Conservation (phyloP, 1,140 invertebrate genomes). For the Drosophila subobscura region DNA sequence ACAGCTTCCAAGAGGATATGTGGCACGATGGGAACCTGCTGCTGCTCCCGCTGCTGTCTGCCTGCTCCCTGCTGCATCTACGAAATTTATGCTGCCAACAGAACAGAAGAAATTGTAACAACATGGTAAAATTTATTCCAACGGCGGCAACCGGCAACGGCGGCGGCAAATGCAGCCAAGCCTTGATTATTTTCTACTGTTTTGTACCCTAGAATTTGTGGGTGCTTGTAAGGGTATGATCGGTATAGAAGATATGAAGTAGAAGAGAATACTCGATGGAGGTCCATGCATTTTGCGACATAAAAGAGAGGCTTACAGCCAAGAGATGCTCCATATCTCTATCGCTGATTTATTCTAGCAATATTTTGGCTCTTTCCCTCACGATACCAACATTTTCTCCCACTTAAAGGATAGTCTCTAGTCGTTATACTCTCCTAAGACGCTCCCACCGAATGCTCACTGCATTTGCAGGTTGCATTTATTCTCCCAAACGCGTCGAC, state of each 20-base stretch:
- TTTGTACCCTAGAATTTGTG: conserved; percentile 10
- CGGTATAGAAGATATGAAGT: too few relatives aligned
- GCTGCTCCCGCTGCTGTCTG: conserved; percentile 5
- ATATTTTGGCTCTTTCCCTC: too few relatives aligned
- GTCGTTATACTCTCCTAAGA: too few relatives aligned
- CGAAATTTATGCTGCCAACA: conserved; percentile 75
- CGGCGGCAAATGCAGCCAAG: conserved; percentile 33
- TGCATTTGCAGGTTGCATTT: too few relatives aligned
- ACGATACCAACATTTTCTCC: too few relatives aligned
- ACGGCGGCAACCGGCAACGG: conserved; percentile 30
- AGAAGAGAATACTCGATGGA: too few relatives aligned
- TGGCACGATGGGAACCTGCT: conserved; percentile 23
- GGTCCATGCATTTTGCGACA: neutral
- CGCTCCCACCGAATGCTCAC: too few relatives aligned
- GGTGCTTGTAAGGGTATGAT: too few relatives aligned
- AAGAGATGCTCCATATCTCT: neutral
- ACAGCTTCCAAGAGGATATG: conserved; percentile 6
- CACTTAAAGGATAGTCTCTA: too few relatives aligned
- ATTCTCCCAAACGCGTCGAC: neutral
- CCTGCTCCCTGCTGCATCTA: conserved; percentile 12
- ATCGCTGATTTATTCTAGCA: neutral
- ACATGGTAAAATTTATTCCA: conserved; percentile 76
- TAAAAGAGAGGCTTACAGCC: neutral
- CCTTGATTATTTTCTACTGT: conserved; percentile 74
- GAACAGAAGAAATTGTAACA: conserved; percentile 73